phyloP scores from a whole-genome alignment of 1,140 invertebrate species.

The Drosophila melanica region DNA sequence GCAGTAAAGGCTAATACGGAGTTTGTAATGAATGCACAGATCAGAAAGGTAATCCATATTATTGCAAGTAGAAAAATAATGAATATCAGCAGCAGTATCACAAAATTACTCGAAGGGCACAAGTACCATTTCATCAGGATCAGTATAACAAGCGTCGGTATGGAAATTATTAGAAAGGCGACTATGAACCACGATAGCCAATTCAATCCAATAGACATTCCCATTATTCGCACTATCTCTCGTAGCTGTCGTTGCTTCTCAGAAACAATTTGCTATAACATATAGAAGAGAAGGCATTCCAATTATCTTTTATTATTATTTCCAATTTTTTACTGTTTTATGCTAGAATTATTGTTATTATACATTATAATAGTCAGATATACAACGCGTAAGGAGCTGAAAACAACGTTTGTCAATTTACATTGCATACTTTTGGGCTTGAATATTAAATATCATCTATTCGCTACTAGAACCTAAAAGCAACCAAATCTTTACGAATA shows the following conservation, averaged over 20 bases:
- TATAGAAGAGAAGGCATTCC: neutral
- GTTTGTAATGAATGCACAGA: slow-evolving; percentile 86
- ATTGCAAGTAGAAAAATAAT: slow-evolving; percentile 61
- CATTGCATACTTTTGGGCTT: neutral
- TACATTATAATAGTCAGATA: no score
- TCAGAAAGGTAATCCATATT: slow-evolving; percentile 85
- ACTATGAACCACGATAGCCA: slow-evolving; percentile 93
- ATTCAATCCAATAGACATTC: slow-evolving; percentile 90
- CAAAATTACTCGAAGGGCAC: neutral
- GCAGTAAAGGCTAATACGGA: slow-evolving; percentile 19
- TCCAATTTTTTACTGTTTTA: no score
- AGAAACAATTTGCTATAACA: slow-evolving; percentile 84
- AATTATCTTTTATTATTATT: no score
- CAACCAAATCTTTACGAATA: neutral
- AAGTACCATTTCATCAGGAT: slow-evolving; percentile 84
- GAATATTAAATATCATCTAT: neutral
- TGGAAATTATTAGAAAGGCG: slow-evolving; percentile 87
- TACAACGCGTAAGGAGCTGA: no score
- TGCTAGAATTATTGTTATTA: no score
- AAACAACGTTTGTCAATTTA: neutral
- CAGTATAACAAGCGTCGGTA: slow-evolving; percentile 86
- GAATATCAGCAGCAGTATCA: slow-evolving; percentile 55
- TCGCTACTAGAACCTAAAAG: neutral
- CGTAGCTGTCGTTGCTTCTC: slow-evolving; percentile 87
- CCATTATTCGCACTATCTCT: slow-evolving; percentile 94